phyloP scores from a whole-genome alignment of 2,888 invertebrate genomes.

The Noctua pronuba region DNA sequence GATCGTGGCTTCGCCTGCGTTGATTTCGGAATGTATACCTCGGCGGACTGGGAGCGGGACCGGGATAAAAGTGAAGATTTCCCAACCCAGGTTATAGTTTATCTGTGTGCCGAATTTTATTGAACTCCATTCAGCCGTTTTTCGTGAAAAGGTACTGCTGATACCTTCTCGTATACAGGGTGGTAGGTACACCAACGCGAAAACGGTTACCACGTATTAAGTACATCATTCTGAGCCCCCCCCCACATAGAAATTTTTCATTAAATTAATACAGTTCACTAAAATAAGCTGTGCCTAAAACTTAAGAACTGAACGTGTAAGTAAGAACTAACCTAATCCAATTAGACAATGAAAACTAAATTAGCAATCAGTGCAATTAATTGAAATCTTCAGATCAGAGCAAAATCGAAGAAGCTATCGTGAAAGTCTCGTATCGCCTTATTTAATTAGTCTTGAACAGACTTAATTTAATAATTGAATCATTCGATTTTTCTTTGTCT shows the following conservation, averaged over 20 bases:
- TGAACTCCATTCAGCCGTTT: neutral
- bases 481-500: slow-evolving; percentile 41
- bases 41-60: too few relatives aligned
- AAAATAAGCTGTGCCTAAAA: neutral
- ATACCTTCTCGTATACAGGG: too few relatives aligned
- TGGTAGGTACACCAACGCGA: too few relatives aligned
- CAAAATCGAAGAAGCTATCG: slow-evolving; percentile 32
- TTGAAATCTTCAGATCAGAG: slow-evolving; percentile 25
- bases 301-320: neutral
- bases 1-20: neutral
- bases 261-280: too few relatives aligned
- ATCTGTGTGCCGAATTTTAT: neutral
- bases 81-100: neutral
- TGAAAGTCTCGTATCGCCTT: slow-evolving; percentile 17
- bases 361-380: slow-evolving; percentile 34
- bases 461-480: slow-evolving; percentile 46
- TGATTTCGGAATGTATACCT: too few relatives aligned
- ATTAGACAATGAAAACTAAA: slow-evolving; percentile 14
- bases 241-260: too few relatives aligned
- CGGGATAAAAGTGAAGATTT: neutral
- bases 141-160: neutral
- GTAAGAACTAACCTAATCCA: neutral
- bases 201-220: too few relatives aligned
- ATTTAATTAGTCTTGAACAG: slow-evolving; percentile 46
- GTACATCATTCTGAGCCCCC: too few relatives aligned